Conservation (phyloP, 2,113 vertebrate species). For the Oxyura jamaicensis region DNA sequence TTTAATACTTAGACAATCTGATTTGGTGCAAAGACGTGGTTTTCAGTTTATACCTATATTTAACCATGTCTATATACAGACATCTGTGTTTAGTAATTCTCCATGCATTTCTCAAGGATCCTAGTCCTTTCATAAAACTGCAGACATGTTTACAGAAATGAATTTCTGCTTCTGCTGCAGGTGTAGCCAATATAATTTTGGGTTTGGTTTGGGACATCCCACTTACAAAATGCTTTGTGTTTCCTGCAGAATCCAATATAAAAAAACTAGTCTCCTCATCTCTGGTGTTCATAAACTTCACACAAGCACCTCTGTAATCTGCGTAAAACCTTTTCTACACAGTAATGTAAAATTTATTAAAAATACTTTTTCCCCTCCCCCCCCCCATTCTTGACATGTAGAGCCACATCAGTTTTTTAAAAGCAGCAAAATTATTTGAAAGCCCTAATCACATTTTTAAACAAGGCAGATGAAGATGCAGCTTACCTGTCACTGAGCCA, state of each 20-base stretch:
- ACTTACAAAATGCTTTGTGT: background rate
- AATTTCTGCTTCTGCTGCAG: background rate
- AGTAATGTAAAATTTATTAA: background rate
- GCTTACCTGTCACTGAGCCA: background rate
- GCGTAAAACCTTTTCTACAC: background rate
- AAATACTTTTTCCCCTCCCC: background rate
- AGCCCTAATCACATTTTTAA: background rate
- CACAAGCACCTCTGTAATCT: background rate
- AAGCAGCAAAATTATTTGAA: background rate
- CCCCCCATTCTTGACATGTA: background rate
- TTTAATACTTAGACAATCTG: slow-evolving; percentile 19
- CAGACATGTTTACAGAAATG: background rate
- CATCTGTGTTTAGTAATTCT: slow-evolving; percentile 9
- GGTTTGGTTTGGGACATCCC: background rate
- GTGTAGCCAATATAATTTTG: background rate
- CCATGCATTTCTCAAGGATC: slow-evolving; percentile 1
- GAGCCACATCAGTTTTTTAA: background rate
- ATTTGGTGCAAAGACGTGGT: background rate
- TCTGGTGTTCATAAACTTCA: background rate
- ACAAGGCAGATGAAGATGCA: background rate
- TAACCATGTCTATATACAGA: slow-evolving; percentile 51
- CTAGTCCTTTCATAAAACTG: background rate
- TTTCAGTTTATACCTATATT: slow-evolving; percentile 45
- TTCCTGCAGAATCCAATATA: background rate
- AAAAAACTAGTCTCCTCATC: background rate